A percentile compares a stretch with the other conserved stretches of the same genome.
These are phyloP conservation scores for Coenonympha glycerion DNA, from an alignment of 2,888 invertebrate species.

Conservation along the genomic window DNA sequence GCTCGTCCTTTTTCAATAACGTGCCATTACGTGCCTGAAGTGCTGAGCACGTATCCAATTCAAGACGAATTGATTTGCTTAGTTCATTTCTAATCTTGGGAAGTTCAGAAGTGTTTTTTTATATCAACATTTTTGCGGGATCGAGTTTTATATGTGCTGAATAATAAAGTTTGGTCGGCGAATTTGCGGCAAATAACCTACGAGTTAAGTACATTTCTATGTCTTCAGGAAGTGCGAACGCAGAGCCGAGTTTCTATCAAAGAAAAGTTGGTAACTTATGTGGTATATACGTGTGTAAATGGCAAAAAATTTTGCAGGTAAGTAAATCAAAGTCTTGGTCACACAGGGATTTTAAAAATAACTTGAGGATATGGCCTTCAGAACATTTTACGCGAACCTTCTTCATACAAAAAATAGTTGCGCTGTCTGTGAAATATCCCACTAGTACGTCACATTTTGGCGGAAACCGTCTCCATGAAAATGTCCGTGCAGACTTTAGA, in stretches of 20 bases:
- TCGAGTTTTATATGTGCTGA: neutral
- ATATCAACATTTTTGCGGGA: neutral
- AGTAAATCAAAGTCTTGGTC: too few species aligned
- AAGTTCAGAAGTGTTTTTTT: neutral
- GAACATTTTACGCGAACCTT: too few species aligned
- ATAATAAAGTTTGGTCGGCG: neutral
- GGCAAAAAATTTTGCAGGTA: too few species aligned
- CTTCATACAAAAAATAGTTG: too few species aligned
- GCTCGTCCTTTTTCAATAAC: slow-evolving; percentile 12
- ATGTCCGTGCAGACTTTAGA: too few species aligned
- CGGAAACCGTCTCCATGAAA: too few species aligned
- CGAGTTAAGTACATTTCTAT: neutral
- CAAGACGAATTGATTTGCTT: slow-evolving; percentile 2
- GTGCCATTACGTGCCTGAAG: slow-evolving; percentile 14
- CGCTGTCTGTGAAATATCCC: too few species aligned
- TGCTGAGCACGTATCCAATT: slow-evolving; percentile 18
- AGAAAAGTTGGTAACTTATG: neutral
- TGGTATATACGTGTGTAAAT: too few species aligned
- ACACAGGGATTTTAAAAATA: too few species aligned
- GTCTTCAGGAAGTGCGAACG: neutral
- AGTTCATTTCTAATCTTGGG: slow-evolving; percentile 10
- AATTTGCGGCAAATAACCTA: neutral
- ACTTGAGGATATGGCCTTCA: too few species aligned
- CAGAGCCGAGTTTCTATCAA: too few species aligned
- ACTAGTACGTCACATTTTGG: too few species aligned